These are phyloP conservation scores for Gnathonemus longibarbis DNA, from an alignment of 2,113 vertebrate genomes.

Conservation along the genomic window DNA sequence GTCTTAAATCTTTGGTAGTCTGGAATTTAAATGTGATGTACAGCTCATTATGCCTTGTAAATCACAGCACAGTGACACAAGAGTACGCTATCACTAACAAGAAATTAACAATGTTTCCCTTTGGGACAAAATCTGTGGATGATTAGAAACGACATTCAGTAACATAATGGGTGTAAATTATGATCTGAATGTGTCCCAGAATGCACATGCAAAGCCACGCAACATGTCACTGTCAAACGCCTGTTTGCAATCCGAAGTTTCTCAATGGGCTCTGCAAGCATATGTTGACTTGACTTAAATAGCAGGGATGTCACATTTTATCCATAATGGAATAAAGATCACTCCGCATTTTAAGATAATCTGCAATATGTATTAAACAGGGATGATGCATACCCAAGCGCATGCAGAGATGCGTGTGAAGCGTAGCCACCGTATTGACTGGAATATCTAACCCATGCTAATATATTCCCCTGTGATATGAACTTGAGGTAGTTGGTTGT, in stretches of 20 bases:
- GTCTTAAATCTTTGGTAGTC: background rate
- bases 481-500: background rate
- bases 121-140: constrained; percentile 24
- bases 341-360: background rate
- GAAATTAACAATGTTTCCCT: constrained; percentile 15
- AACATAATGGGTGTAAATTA: constrained; percentile 35
- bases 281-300: background rate
- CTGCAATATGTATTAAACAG: background rate
- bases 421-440: background rate
- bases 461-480: background rate
- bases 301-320: background rate
- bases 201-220: background rate
- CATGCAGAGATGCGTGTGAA: background rate
- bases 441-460: background rate
- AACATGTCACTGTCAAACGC: constrained; percentile 35
- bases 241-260: background rate
- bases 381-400: background rate
- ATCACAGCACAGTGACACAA: constrained; percentile 30
- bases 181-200: constrained; percentile 25
- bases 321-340: background rate
- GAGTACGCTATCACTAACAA: constrained; percentile 27
- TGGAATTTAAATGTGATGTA: background rate
- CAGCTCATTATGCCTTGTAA: constrained; percentile 24
- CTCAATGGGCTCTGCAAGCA: constrained; percentile 5
- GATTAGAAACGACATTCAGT: constrained; percentile 31